A percentile compares a stretch with the other conserved stretches of the same genome.
These are phyloP conservation scores for Spondyliosoma cantharus DNA, from an alignment of 2,797 vertebrate species.

Conservation along the genomic window DNA sequence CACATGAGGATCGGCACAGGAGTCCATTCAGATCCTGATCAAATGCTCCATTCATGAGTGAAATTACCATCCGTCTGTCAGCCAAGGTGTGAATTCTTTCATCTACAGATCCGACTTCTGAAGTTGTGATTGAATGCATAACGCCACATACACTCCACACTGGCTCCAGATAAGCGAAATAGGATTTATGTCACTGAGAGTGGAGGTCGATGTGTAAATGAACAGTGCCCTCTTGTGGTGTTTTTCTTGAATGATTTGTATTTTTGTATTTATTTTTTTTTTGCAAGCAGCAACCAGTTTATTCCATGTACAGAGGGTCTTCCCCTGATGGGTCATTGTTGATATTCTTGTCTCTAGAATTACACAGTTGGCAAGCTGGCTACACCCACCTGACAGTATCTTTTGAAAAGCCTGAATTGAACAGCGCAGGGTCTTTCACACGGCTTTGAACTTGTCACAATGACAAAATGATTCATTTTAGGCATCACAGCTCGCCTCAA, in stretches of 20 bases:
- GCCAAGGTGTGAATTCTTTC: constrained; percentile 84
- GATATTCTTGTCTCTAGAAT: background rate
- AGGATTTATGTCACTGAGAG: constrained; percentile 43
- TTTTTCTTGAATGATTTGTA: background rate
- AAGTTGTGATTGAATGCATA: constrained; percentile 81
- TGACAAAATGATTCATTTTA: background rate
- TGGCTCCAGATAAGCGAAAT: constrained; percentile 69
- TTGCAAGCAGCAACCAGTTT: background rate
- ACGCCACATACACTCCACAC: constrained; percentile 68
- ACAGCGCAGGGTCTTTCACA: background rate
- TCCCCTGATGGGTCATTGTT: background rate
- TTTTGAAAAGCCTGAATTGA: background rate
- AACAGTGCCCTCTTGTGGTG: constrained; percentile 75
- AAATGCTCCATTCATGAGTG: constrained; percentile 86
- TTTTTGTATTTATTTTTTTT: constrained; percentile 3
- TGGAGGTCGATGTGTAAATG: background rate
- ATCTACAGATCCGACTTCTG: constrained; percentile 76
- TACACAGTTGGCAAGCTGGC: background rate
- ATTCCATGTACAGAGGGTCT: background rate
- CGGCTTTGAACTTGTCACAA: background rate
- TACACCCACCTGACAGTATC: background rate
- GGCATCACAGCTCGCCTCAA: background rate
- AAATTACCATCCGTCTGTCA: constrained; percentile 84
- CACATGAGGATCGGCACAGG: constrained; percentile 73
- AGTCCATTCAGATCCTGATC: constrained; percentile 83